These are phyloP conservation scores for Poeciliopsis turrubarensis DNA, from an alignment of 2,113 vertebrate species.

Conservation along the genomic window DNA sequence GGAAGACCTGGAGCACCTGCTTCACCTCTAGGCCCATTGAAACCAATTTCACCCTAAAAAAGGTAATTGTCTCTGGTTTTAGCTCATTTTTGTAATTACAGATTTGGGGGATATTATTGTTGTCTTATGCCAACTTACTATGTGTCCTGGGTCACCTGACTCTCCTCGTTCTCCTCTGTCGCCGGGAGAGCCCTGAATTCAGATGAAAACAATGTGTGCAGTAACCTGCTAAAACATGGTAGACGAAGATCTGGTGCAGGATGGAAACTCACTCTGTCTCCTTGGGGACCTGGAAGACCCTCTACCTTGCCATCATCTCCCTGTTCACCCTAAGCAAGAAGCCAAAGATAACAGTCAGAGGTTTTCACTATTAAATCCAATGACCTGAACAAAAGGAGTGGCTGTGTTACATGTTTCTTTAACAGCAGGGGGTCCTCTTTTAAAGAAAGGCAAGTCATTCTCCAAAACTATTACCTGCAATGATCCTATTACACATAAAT, in stretches of 20 bases:
- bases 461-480: constrained; percentile 41
- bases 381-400: constrained; percentile 25
- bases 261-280: constrained; percentile 90
- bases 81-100: background rate
- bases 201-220: constrained; percentile 9
- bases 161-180: constrained; percentile 89
- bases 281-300: constrained; percentile 89
- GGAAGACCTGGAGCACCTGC: constrained; percentile 88
- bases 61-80: background rate
- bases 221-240: background rate
- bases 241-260: background rate
- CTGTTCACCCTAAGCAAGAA: constrained; percentile 86
- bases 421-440: background rate
- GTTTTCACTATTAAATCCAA: constrained; percentile 13
- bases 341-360: constrained; percentile 2
- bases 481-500: constrained; percentile 42
- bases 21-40: constrained; percentile 88
- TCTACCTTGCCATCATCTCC: constrained; percentile 91
- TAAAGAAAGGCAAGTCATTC: constrained; percentile 48
- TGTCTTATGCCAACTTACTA: constrained; percentile 80
- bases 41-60: constrained; percentile 87
- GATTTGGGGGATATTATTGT: background rate
- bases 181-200: constrained; percentile 85
- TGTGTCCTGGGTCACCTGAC: constrained; percentile 88
- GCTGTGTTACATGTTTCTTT: constrained; percentile 35